Base-by-base conservation (phyloP, 2,888 invertebrate species). In the Macrophya annulata region DNA sequence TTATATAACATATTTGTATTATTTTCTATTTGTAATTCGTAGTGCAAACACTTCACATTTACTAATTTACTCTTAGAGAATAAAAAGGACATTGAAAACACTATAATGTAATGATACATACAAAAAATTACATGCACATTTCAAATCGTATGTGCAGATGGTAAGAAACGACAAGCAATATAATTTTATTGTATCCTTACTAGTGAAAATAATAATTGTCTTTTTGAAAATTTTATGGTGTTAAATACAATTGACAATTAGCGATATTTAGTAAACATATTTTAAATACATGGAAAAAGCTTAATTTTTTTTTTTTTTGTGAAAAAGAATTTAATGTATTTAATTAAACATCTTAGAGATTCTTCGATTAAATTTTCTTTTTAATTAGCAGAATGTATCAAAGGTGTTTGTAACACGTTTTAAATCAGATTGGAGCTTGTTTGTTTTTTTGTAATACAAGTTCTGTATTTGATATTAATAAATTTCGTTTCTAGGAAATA, bases 201-300 rank as follows among this genome's bases (percentile, higher is more conserved):
- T 45, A 74, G 74, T 45, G 25, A 25, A 74, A 21, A 68, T 37
- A 12, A 68, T 9, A 74, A 74, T 74, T 74, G 45, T 74, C 74
- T 74, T 74, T 74, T 21, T 45, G 68, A 55, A 77, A 37, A 77
- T 9, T 31, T 77, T 37, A n/a, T 31, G 55, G 55, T 77, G 48
- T 77, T 74, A 45, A 25, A 74, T 74, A 74, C 72, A 74, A 74
- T 77, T 77, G 77, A 77, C 77, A 77, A 77, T 77, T 31, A 51
- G 37, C 77, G 55, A 77, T 77, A 77, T 77, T 77, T 48, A 76
- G 25, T 48, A 12, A 25, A 76, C 21, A 48, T 76, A 76, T 37
- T 55, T 55, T 17, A 55, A 55, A 55, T 55, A 55, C 25, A 43
- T 77, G 31, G 37, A 9, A 37, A 37, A 55, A 21, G 21, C 45